phyloP scores from a whole-genome alignment of 2,113 vertebrate genomes.

The Madoqua kirkii region DNA sequence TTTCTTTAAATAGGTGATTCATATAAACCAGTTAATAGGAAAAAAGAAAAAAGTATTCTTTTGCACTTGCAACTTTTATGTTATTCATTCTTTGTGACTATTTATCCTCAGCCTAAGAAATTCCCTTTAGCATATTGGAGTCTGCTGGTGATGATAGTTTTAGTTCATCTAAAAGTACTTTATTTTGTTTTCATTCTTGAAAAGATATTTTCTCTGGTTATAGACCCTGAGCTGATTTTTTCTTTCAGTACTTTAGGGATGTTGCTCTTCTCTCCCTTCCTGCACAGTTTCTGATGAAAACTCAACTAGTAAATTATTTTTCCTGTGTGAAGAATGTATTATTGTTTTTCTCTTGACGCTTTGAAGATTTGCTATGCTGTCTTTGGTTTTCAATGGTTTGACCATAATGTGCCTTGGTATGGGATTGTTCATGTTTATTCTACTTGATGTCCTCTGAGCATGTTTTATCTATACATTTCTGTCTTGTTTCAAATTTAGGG shows the following conservation, averaged over 20 bases:
- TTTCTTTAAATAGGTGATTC: conserved; percentile 29
- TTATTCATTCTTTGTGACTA: neutral
- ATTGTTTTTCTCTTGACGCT: neutral
- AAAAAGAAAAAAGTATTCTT: neutral
- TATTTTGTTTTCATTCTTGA: neutral
- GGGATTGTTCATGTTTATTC: neutral
- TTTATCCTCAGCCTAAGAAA: neutral
- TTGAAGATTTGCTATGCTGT: neutral
- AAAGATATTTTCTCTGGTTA: neutral
- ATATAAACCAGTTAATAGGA: neutral
- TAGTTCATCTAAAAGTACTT: neutral
- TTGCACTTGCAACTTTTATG: neutral
- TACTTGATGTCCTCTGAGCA: neutral
- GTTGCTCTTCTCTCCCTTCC: neutral
- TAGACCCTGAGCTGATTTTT: neutral
- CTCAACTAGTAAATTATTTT: neutral
- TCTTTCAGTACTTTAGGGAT: neutral
- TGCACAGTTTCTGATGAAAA: neutral
- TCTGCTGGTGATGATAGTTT: neutral
- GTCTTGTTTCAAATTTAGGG: neutral
- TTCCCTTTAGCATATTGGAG: neutral
- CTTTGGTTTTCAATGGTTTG: neutral
- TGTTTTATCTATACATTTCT: neutral
- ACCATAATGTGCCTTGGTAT: neutral
- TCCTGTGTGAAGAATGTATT: neutral